Evolutionary conservation across 2,888 invertebrate genomes (phyloP), one percentile per base, ranked within the genome.

Genomic region (Drosophila formosana): DNA sequence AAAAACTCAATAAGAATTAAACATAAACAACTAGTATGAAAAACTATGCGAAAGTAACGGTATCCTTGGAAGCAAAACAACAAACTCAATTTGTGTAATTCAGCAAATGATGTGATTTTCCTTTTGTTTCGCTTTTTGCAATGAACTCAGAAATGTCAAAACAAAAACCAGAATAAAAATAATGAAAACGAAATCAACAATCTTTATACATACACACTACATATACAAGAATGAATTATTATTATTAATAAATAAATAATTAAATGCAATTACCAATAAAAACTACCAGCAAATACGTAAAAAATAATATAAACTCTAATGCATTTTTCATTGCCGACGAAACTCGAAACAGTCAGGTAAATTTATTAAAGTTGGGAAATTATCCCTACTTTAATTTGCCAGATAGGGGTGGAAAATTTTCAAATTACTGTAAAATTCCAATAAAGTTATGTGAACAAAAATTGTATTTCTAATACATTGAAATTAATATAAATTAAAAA

Each of bases 241-340:
- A 86, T 74, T 64, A 83, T 77, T 84, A 82, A 82, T 75, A 73
- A 80, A 73, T 71, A 85, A 82, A 73, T 73, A 85, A 82, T 69
- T 67, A 76, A 87, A 87, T 80, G 81, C 75, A 84, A 87, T 84
- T 87, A 87, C 88, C 88, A 87, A 88, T 87, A 87, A 87, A 84
- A 87, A 87, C 80, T 88, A 89, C 83, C 89, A 88, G 83, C 82
- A 89, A 85, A 89, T 88, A 88, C 87, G 87, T 88, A 88, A 57
- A 88, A 86, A 72, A 72, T 75, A 67, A 53, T 37, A 18, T 4
- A 8, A 57, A 26, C 2, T 3, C 11, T 11, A 34, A 9, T 11
- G 34, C 3, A 23, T 55, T 61, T 72, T 50, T 32, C 34, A 50
- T 49, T 47, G 9, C 7, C 23, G 2, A 43, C 23, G 23, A 2